Evolutionary conservation across 53 echinoderm and acorn worm species (phyloP), one percentile per base, ranked within the genome.

Genomic region (Hippasteria phrygiana): DNA sequence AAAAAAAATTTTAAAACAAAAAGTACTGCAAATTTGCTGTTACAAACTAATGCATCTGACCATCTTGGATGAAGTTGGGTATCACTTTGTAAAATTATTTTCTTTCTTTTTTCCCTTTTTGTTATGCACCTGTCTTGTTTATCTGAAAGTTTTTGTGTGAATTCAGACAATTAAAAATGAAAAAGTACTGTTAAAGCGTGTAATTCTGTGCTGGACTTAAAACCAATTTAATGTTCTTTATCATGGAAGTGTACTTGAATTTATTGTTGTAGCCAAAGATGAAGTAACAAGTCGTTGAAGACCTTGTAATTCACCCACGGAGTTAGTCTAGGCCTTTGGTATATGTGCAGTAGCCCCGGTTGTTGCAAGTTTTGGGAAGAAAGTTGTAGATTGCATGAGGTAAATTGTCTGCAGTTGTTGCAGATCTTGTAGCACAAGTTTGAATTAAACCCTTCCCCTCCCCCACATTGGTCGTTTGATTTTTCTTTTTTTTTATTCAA

Each of bases 211-310:
- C 81, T 81, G 81, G 65, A 81, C 81, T 64, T 80, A 42, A 28
- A 70, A 70, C 39, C 38, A 62, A 56, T 36, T 79, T 32, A 76
- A 76, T 76, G 76, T 76, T 74, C 74, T 74, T 59, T 35, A 59
- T 79, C 81, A 81, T 81, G 81, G 43, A 81, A 81, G 81, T 81
- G 81, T 81, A 81, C 81, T 81, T 81, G 81, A 72, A 81, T 63
- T 34, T 27, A 40, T 64, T 63, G 81, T 81, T 63, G 81, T 81
- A 81, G 81, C 81, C 81, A 81, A 81, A 81, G 81, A 81, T 27
- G 65, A 63, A 31, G 72, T 72, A 66, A 34, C 34, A 39, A 34
- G 22, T 77, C 73, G 55, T 36, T 36, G 5, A 37, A 78, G n/a
- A 29, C 48, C n/a, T 62, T 41, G 36, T 42, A 24, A 39, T 27